phyloP scores from a whole-genome alignment of 2,113 vertebrate genomes.

The Aegotheles bennettii region DNA sequence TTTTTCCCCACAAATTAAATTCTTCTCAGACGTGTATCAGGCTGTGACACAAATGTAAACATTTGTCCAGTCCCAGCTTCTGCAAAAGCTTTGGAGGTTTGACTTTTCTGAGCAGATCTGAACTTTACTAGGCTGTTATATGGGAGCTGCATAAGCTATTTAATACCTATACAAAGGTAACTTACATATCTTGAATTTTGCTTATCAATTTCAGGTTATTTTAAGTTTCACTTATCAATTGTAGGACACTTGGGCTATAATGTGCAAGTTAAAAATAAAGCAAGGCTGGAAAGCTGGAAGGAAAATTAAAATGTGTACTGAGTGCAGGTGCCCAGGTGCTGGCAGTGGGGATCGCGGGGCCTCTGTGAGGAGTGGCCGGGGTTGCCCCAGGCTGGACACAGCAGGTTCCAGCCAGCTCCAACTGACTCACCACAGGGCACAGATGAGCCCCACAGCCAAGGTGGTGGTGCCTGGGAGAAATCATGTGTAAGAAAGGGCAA shows the following conservation, averaged over 20 bases:
- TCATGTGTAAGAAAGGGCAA: too few relatives aligned
- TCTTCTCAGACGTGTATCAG: background rate
- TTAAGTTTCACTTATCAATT: background rate
- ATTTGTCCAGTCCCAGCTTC: background rate
- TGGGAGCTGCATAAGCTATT: background rate
- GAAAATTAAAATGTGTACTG: background rate
- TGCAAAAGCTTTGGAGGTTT: background rate
- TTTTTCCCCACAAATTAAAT: background rate
- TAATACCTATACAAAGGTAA: background rate
- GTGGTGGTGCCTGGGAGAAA: accelerated
- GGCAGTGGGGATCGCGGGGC: background rate
- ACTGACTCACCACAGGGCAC: too few relatives aligned
- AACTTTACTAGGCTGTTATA: background rate
- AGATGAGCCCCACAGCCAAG: background rate
- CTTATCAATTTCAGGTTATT: background rate
- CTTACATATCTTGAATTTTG: background rate
- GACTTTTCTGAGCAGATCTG: background rate
- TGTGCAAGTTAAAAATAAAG: background rate
- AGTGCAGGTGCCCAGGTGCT: background rate
- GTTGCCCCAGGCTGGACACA: too few relatives aligned
- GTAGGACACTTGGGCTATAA: background rate
- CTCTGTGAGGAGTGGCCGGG: too few relatives aligned
- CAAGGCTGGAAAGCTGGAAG: background rate
- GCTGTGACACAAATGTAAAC: background rate
- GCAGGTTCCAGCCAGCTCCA: background rate